Evolutionary conservation across 2,888 invertebrate genomes (phyloP).

Genomic region (Asteroscopus sphinx): DNA sequence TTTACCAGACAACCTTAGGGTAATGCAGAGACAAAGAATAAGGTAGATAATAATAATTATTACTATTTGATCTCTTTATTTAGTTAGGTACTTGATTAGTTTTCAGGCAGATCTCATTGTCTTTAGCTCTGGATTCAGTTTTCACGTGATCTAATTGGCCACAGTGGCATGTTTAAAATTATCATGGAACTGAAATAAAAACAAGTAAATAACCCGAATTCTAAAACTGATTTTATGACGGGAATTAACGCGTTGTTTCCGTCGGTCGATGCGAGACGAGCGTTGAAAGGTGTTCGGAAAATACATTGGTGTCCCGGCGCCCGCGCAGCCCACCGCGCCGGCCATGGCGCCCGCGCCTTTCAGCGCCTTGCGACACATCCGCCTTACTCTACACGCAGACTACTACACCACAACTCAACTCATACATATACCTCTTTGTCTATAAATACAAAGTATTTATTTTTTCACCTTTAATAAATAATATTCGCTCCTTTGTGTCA

Average conservation of each 20-base stretch:
- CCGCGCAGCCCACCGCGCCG: slow-evolving; percentile 58
- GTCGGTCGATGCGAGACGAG: slow-evolving; percentile 88
- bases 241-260: slow-evolving; percentile 90
- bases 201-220: slow-evolving; percentile 89
- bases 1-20: no score
- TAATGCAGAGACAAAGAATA: no score
- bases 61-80: no score
- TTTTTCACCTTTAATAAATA: slow-evolving; percentile 10
- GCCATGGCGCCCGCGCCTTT: slow-evolving; percentile 66
- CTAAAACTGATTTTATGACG: slow-evolving; percentile 90
- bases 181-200: slow-evolving; percentile 89
- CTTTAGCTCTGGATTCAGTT: slow-evolving; percentile 55
- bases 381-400: slow-evolving; percentile 53
- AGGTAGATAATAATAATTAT: no score
- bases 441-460: slow-evolving; percentile 12
- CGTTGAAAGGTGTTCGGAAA: slow-evolving; percentile 89
- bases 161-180: slow-evolving; percentile 86
- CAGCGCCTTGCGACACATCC: slow-evolving; percentile 79
- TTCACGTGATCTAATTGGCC: slow-evolving; percentile 87
- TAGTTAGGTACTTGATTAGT: no score
- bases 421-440: slow-evolving; percentile 33
- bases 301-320: slow-evolving; percentile 77
- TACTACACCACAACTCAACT: slow-evolving; percentile 39
- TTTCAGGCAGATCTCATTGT: slow-evolving; percentile 12
- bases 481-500: slow-evolving; percentile 22